Percentiles rank a stretch among this genome's conserved stretches.
Conservation (phyloP, 1,140 invertebrate genomes). For the Penaeus vannamei region DNA sequence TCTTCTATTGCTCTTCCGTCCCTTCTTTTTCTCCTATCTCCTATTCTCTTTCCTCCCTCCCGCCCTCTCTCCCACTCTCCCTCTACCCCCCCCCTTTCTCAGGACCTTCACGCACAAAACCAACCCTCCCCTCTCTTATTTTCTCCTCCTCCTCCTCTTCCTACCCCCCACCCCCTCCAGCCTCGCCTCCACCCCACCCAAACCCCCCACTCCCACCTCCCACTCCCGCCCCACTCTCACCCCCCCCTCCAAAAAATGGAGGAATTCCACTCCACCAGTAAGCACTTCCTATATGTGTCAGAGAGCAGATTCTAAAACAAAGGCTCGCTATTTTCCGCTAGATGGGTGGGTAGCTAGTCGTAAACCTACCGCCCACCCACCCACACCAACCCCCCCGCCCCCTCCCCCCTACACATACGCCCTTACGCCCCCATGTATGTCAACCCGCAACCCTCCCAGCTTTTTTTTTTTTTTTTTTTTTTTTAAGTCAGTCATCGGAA, state of each 20-base stretch:
- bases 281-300: conserved; percentile 49
- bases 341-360: neutral
- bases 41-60: neutral
- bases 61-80: neutral
- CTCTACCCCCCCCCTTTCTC: neutral
- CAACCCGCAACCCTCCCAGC: too few relatives aligned
- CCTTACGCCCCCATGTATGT: too few relatives aligned
- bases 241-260: conserved; percentile 22
- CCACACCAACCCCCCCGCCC: neutral
- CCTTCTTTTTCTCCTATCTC: neutral
- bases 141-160: neutral
- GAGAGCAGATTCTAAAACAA: conserved; percentile 39
- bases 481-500: too few relatives aligned
- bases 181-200: neutral
- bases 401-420: too few relatives aligned
- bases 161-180: neutral
- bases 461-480: too few relatives aligned
- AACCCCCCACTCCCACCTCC: neutral
- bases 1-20: too few relatives aligned
- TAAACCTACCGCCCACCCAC: neutral
- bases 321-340: conserved; percentile 18
- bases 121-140: neutral
- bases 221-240: neutral
- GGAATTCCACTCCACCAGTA: conserved; percentile 47
- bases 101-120: neutral